Evolutionary conservation across 2,888 invertebrate genomes (phyloP).

Genomic region (Pachycephus smyrnensis): DNA sequence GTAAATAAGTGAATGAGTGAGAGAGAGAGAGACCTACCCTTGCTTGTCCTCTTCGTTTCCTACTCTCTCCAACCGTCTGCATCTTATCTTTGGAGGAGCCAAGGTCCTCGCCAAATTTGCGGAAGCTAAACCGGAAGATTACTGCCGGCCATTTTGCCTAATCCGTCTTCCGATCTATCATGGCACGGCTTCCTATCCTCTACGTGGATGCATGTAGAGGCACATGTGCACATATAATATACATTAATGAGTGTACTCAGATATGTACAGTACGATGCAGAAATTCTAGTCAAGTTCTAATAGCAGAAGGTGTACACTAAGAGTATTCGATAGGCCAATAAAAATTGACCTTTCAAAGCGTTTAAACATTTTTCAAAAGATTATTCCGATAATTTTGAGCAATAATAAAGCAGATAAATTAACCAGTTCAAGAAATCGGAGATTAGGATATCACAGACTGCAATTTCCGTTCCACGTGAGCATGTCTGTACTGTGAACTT

Average conservation of each 20-base stretch:
- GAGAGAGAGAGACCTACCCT: constrained; percentile 1
- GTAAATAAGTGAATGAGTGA: not conserved
- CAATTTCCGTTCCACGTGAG: not conserved
- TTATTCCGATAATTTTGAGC: not conserved
- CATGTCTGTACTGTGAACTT: not conserved
- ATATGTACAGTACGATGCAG: not conserved
- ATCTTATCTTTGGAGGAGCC: not conserved
- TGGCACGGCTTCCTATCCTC: not conserved
- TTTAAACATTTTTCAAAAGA: not conserved
- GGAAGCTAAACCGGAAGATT: constrained; percentile 21
- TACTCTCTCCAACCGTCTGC: not conserved
- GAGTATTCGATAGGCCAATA: not conserved
- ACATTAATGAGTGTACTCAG: not conserved
- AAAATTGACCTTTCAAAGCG: not conserved
- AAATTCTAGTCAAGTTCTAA: not conserved
- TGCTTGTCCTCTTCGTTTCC: not conserved
- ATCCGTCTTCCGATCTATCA: constrained; percentile 1
- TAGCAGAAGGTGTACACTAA: not conserved
- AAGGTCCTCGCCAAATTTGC: constrained; percentile 28
- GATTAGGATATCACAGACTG: not conserved
- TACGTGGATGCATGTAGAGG: not conserved
- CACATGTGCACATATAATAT: not conserved
- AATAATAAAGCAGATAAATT: not conserved
- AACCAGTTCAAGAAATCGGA: not conserved
- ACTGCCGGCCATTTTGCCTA: constrained; percentile 3